Evolutionary conservation across 2,797 vertebrate genomes (phyloP).

Genomic region (Nasua narica): DNA sequence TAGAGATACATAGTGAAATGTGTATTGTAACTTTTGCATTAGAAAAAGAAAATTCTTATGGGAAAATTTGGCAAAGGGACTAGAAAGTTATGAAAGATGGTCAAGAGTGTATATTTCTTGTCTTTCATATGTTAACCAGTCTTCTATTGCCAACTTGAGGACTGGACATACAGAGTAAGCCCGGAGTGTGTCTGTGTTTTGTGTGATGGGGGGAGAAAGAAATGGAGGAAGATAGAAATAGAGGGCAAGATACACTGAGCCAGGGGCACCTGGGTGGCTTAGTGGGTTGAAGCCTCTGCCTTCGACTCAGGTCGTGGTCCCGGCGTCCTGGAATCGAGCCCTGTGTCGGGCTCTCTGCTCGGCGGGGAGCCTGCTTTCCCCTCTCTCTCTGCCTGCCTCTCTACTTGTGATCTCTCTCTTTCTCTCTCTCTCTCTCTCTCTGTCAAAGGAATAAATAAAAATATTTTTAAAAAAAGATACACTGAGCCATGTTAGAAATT

Average conservation of each 20-base stretch:
- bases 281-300: too few species aligned
- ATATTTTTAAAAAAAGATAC: too few species aligned
- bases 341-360: too few species aligned
- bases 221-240: not conserved
- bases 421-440: too few species aligned
- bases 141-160: not conserved
- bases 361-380: too few species aligned
- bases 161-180: not conserved
- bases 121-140: not conserved
- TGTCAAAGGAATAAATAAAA: too few species aligned
- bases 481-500: not conserved
- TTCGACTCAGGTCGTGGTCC: too few species aligned
- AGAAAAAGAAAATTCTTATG: not conserved
- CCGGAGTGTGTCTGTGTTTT: not conserved
- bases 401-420: too few species aligned
- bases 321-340: too few species aligned
- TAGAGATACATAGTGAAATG: conserved; percentile 2
- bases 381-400: too few species aligned
- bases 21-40: not conserved
- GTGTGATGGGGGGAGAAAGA: not conserved
- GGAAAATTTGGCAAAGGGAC: not conserved
- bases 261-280: too few species aligned
- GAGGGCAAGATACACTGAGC: not conserved
- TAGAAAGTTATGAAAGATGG: not conserved
- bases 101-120: not conserved